These are phyloP conservation scores for Mormyrus lacerda DNA, from an alignment of 2,113 vertebrate species.

Conservation along the genomic window DNA sequence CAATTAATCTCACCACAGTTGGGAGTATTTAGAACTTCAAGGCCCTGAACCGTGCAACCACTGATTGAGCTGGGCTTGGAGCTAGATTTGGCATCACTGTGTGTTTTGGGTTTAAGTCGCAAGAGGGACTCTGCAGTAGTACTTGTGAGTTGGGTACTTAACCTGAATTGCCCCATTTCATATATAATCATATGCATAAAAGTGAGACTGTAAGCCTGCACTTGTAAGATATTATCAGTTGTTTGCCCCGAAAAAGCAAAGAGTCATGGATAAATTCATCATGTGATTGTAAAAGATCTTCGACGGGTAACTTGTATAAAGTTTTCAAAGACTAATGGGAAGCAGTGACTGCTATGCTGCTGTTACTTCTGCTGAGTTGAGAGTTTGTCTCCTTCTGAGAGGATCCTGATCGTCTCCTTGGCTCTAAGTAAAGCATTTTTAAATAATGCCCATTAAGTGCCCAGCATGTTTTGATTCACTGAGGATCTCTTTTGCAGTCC, in stretches of 20 bases:
- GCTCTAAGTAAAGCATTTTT: neutral
- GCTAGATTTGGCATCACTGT: neutral
- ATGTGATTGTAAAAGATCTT: neutral
- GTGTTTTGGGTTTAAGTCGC: neutral
- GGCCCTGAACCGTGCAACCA: neutral
- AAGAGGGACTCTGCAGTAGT: neutral
- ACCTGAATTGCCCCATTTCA: neutral
- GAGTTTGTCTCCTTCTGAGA: neutral
- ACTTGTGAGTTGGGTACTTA: neutral
- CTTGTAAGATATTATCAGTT: neutral
- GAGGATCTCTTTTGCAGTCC: neutral
- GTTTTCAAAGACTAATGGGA: neutral
- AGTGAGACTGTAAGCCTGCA: neutral
- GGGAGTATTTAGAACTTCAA: neutral
- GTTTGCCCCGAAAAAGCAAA: neutral
- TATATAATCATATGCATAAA: neutral
- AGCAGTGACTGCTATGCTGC: neutral
- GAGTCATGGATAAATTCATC: neutral
- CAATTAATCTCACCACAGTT: neutral
- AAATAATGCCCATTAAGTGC: neutral
- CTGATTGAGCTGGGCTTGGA: neutral
- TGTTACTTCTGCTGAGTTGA: neutral
- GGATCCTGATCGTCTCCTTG: neutral
- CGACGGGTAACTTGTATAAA: neutral
- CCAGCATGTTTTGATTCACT: neutral